A percentile compares a stretch with the other conserved stretches of the same genome.
These are phyloP conservation scores for Setipinna tenuifilis DNA, from an alignment of 2,797 vertebrate species.

Conservation along the genomic window DNA sequence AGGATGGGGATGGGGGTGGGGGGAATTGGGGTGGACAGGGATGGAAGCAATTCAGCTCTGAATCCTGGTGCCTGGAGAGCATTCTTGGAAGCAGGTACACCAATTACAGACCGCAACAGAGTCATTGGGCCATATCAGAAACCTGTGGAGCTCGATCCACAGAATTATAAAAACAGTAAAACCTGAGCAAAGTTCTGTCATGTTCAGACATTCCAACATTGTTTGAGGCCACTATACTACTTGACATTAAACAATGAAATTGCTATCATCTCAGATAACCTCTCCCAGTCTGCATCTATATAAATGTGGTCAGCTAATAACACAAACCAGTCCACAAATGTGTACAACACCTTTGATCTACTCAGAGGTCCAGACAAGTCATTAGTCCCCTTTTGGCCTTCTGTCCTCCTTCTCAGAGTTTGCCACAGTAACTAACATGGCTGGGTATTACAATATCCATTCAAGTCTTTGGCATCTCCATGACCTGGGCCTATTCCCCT, in stretches of 20 bases:
- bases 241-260: too few species aligned
- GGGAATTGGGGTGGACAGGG: background rate
- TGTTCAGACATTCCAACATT: background rate
- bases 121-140: background rate
- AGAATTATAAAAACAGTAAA: background rate
- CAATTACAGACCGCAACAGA: background rate
- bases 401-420: background rate
- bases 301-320: background rate
- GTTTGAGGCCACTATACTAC: background rate
- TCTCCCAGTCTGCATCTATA: too few species aligned
- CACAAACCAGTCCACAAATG: background rate
- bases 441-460: background rate
- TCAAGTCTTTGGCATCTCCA: background rate
- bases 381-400: background rate
- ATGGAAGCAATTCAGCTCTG: background rate
- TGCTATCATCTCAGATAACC: too few species aligned
- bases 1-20: background rate
- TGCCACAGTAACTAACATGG: background rate
- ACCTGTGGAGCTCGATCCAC: background rate
- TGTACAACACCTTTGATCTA: background rate
- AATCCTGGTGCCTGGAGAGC: background rate
- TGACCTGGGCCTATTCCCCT: too few species aligned
- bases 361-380: background rate
- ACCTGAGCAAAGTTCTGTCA: background rate
- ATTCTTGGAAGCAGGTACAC: conserved; percentile 5